Conservation (phyloP, 2,113 vertebrate genomes). For the Acanthisitta chloris region DNA sequence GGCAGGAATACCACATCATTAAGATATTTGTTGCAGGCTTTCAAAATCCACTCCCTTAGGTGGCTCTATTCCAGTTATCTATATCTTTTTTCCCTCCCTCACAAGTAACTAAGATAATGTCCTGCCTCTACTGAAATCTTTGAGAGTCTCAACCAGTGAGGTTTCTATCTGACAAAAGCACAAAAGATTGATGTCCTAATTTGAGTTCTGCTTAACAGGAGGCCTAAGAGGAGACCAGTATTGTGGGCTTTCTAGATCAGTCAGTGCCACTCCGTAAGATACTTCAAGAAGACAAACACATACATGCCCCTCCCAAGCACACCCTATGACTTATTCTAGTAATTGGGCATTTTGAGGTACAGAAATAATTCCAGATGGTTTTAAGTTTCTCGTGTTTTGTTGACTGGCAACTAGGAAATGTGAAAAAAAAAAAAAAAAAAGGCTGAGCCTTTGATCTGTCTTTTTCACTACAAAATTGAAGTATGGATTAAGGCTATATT, state of each 20-base stretch:
- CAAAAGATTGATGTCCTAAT: background rate
- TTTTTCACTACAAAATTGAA: background rate
- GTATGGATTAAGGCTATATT: background rate
- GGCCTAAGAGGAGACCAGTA: background rate
- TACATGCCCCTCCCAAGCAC: background rate
- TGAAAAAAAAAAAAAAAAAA: fast-evolving
- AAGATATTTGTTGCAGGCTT: background rate
- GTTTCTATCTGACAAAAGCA: background rate
- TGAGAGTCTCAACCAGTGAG: background rate
- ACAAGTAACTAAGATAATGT: background rate
- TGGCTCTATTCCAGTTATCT: background rate
- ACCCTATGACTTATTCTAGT: background rate
- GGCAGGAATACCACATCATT: background rate
- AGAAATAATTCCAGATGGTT: background rate
- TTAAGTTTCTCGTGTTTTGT: background rate
- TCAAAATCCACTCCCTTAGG: background rate
- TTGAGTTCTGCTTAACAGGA: background rate
- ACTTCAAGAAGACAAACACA: background rate
- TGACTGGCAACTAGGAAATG: background rate
- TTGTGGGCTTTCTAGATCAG: background rate
- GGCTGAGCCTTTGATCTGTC: background rate
- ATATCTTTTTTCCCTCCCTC: background rate
- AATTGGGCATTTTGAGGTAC: background rate
- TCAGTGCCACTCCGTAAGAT: background rate
- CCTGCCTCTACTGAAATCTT: background rate